Base-by-base conservation (phyloP, 2,888 invertebrate genomes). In the Xanthia icteritia region DNA sequence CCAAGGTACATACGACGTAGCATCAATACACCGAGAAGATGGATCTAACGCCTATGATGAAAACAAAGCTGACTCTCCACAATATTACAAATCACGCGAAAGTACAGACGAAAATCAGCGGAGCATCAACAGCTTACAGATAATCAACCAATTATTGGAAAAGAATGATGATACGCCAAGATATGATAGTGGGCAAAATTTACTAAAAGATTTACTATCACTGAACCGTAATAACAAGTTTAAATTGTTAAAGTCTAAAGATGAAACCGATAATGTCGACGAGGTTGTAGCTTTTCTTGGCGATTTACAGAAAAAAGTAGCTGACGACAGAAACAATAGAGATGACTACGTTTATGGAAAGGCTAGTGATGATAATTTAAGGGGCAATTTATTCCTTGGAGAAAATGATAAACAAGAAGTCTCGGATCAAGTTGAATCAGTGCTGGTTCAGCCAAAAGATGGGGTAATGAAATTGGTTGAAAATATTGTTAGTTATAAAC, bases 1-100 rank as follows among this genome's bases (percentile, higher is more conserved):
- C 5, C 56, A 86, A 72, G 85, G 70, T 77, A 79, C 77, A 72
- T 69, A 81, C n/a, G 73, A 85, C 48, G 48, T 76, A 60, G 58
- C 56, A 23, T 66, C 72, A 48, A 77, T 63, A 56, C 58, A 81
- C 13, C 64, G 54, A 5, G 63, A 77, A 63, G 79, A 77, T 11
- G 31, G 42, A 8, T 63, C 77, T 17, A 31, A 76, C 3, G 31
- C 2, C 6, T 76, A 76, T 48, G 48, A 76, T 51, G 65, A 83
- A 27, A 72, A 79, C 5, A 85, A 71, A 42, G 36, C 27, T 31
- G 45, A 71, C 15, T 17, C 66, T 17, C 64, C 36, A 48, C 63
- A 36, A n/a, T 61, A 78, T 54, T 64, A 75, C 36, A 27, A 72
- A 51, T 48, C 61, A 31, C 15, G 11, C 11, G 63, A 60, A 71